Base-by-base conservation (phyloP, 2,797 vertebrate genomes). In the Ispidina picta region DNA sequence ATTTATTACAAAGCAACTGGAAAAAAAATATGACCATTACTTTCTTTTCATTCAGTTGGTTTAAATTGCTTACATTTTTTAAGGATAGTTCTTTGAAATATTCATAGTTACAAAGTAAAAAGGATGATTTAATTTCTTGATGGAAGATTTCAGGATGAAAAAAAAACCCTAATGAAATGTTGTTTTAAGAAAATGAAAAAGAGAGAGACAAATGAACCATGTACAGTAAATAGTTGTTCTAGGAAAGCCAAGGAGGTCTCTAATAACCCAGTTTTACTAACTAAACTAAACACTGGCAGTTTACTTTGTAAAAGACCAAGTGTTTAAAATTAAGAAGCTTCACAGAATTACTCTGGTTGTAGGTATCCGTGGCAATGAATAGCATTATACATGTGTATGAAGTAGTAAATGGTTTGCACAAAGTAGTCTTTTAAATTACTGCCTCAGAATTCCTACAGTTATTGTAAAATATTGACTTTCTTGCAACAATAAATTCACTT, bases 401-500 rank as follows among this genome's bases (percentile, higher is more conserved):
- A 95, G 91, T 37, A 96, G 90, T 71, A 96, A 97, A 91, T 77
- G 54, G 62, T 83, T 89, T 95, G 70, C 65, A 84, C 81, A 94
- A 81, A 97, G 92, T 78, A 86, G 88, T 59, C 90, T 96, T 97
- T 97, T 96, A 96, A 97, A 97, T 96, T 77, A 92, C 65, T 92
- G 75, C 75, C 90, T 94, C 91, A 95, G 83, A 94, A 91, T 88
- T 88, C 94, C 92, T 94, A 56, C 75, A 75, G 76, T 95, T 97
- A 97, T 94, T 95, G 84, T 93, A 93, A 97, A 97, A 95, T 97
- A 97, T 96, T 97, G 97, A 97, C 96, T 97, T 97, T 95, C 87
- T 95, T 0, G 5, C 59, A 84, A 87, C 82, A 91, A 92, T 95
- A 96, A 93, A 97, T 97, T 97, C 89, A 90, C 94, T 97, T 96